Conservation (phyloP, 2,888 invertebrate genomes). For the Coecobrya sp. region DNA sequence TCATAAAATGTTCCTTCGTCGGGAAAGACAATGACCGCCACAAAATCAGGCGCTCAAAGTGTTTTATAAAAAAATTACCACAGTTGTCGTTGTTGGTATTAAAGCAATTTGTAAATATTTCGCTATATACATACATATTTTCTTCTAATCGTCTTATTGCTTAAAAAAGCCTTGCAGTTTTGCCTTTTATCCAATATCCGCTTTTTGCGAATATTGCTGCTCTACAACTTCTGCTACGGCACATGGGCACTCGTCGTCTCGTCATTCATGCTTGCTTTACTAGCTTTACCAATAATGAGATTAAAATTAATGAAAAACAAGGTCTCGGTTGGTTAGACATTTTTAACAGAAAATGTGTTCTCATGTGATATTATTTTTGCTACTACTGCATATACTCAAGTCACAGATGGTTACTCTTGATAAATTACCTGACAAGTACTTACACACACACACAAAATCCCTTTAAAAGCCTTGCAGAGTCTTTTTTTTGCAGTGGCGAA, state of each 20-base stretch:
- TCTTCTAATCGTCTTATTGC: too few species aligned
- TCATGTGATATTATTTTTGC: constrained; percentile 6
- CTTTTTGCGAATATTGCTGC: background rate
- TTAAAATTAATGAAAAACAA: constrained; percentile 69
- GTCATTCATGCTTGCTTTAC: background rate
- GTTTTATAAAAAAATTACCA: background rate
- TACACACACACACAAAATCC: background rate
- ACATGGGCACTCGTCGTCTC: background rate
- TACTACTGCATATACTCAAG: constrained; percentile 11
- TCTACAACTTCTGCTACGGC: background rate
- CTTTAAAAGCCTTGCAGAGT: background rate
- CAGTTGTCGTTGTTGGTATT: constrained; percentile 2
- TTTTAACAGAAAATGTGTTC: constrained; percentile 1
- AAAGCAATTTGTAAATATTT: background rate
- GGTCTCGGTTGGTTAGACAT: constrained; percentile 63
- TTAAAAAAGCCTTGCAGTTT: too few species aligned
- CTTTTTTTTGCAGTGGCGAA: background rate
- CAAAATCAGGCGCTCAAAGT: background rate
- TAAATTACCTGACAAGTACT: background rate
- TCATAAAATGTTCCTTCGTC: background rate
- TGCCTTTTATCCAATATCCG: background rate
- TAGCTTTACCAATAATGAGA: constrained; percentile 51
- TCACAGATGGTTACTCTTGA: constrained; percentile 67
- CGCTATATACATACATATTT: too few species aligned
- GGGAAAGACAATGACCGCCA: constrained; percentile 31